These are phyloP conservation scores for Rambutsinella grinnellia DNA, from an alignment of 2,888 invertebrate genomes.

Conservation along the genomic window DNA sequence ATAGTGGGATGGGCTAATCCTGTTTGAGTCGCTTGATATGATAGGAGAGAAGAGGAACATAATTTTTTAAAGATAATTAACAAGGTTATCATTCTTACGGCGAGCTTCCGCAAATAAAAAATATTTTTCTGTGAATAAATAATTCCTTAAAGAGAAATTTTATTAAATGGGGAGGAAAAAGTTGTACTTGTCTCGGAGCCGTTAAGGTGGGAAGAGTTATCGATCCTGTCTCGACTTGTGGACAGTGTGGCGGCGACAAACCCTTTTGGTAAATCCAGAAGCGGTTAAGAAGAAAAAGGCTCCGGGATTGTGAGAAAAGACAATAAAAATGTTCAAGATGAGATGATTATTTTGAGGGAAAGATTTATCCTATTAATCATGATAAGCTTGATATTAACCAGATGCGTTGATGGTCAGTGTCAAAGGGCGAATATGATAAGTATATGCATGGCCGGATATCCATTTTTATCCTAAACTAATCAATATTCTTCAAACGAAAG, in stretches of 20 bases:
- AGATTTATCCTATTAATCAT: background rate
- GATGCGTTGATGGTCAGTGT: background rate
- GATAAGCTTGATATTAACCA: background rate
- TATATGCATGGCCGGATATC: too few relatives aligned
- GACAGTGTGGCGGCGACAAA: constrained; percentile 65
- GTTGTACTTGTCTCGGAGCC: constrained; percentile 29
- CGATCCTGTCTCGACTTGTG: constrained; percentile 64
- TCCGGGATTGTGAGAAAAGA: background rate
- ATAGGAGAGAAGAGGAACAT: background rate
- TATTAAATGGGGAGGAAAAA: background rate
- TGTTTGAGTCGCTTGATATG: background rate
- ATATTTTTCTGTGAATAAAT: too few relatives aligned
- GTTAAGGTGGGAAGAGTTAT: constrained; percentile 64
- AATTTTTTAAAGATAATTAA: background rate
- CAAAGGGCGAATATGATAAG: background rate
- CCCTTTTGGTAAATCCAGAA: background rate
- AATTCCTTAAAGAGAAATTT: too few relatives aligned
- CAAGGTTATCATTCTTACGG: background rate
- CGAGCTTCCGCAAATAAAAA: background rate
- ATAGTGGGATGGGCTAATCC: constrained; percentile 40
- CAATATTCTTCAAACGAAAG: background rate
- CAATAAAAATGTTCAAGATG: background rate
- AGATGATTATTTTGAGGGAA: background rate
- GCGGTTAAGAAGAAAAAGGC: background rate
- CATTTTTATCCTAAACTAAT: background rate